Evolutionary conservation across 2,888 invertebrate species (phyloP), one percentile per base, ranked within the genome.

Genomic region (Deroplatys truncata): DNA sequence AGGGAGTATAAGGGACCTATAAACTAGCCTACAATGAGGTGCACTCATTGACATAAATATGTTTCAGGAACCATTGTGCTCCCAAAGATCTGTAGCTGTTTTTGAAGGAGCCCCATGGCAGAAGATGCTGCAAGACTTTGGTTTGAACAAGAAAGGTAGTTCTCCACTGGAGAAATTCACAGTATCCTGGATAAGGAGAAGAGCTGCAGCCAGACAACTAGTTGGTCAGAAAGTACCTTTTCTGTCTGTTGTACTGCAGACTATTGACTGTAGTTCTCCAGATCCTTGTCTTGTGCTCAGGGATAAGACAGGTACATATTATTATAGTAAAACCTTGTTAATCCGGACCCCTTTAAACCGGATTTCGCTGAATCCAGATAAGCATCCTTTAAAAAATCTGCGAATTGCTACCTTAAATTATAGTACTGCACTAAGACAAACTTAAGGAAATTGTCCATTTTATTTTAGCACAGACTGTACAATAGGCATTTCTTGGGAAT

Each of bases 261-360:
- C 91, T 15, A 92, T 94, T 82, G 93, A 94, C 91, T 92, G 92
- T 49, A 92, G 91, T 89, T 91, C 92, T 28, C 93, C 93, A 8
- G 93, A 93, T 92, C 93, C 93, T 5, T 92, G 92, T 85, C 91
- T 94, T 29, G 89, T 92, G 15, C 90, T 94, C 0, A 93, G 93
- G 89, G 94, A 94, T 90, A 88, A 90, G 83, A 91, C 92, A 90
- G 92, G 92, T 92, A 89, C 82, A 20, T 56, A 35, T 2, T 56
- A 16, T 3, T 35, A 86, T 7, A n/a, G n/a, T n/a, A n/a, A n/a
- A n/a, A n/a, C n/a, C n/a, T n/a, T n/a, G n/a, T n/a, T n/a, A n/a
- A n/a, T n/a, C n/a, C n/a, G n/a, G n/a, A n/a, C n/a, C n/a, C n/a
- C n/a, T n/a, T n/a, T n/a, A n/a, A n/a, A n/a, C n/a, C n/a, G n/a